Conservation (phyloP, 2,113 vertebrate genomes). For the Pseudopipra pipra region DNA sequence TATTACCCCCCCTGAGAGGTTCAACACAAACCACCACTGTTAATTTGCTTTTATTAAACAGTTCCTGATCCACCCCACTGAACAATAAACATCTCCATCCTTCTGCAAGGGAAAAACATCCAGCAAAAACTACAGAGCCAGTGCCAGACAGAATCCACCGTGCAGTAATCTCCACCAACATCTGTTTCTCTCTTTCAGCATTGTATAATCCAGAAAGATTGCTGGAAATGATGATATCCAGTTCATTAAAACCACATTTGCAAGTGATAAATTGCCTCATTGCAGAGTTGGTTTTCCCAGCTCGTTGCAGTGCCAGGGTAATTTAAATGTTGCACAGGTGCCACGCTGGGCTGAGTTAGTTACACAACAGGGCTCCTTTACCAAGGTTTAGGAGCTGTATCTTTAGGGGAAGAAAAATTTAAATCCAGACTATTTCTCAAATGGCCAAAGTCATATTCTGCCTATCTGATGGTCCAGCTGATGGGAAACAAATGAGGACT, state of each 20-base stretch:
- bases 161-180: background rate
- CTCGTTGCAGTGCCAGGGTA: background rate
- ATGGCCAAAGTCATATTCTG: background rate
- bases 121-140: background rate
- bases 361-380: background rate
- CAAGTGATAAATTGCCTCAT: slow-evolving; percentile 31
- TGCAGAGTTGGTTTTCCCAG: background rate
- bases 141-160: background rate
- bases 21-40: background rate
- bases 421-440: background rate
- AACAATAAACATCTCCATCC: background rate
- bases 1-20: background rate
- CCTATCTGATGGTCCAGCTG: background rate
- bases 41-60: background rate
- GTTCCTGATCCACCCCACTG: background rate
- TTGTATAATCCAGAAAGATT: background rate
- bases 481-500: background rate
- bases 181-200: background rate
- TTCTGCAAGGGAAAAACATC: background rate
- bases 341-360: background rate
- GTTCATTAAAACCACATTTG: slow-evolving; percentile 57
- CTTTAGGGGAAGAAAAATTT: background rate
- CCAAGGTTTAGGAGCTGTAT: background rate
- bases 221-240: slow-evolving; percentile 22
- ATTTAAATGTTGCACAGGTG: background rate